These are phyloP conservation scores for Conistra vaccinii DNA, from an alignment of 2,888 invertebrate species.

Conservation along the genomic window DNA sequence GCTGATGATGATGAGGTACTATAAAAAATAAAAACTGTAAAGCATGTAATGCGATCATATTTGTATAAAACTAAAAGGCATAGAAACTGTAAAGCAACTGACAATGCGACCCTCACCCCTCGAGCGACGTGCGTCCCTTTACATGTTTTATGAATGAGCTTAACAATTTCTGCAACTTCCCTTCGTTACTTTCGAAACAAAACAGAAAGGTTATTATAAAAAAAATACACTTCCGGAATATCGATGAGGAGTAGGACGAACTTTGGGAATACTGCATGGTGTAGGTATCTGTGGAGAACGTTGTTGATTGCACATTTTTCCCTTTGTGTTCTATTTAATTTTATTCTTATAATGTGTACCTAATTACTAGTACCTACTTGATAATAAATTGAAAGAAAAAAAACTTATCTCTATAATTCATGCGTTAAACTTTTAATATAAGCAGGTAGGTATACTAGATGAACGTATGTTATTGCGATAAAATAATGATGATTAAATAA, in stretches of 20 bases:
- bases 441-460: too few relatives aligned
- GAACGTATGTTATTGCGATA: not conserved
- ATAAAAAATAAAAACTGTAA: not conserved
- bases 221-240: conserved; percentile 71
- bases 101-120: conserved; percentile 75
- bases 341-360: too few relatives aligned
- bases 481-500: not conserved
- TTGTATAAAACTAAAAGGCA: conserved; percentile 42
- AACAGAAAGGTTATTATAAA: conserved; percentile 75
- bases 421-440: not conserved
- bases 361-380: not conserved
- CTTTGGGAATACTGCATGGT: conserved; percentile 9
- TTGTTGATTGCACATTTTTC: not conserved
- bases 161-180: conserved; percentile 77
- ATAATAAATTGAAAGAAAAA: not conserved
- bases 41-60: conserved; percentile 41
- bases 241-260: conserved; percentile 71
- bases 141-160: conserved; percentile 86
- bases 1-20: too few relatives aligned
- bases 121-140: conserved; percentile 78
- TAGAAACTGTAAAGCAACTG: conserved; percentile 67
- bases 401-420: too few relatives aligned
- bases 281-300: not conserved
- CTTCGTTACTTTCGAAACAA: conserved; percentile 76
- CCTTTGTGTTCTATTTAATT: not conserved